A percentile compares a stretch with the other conserved stretches of the same genome.
Conservation (phyloP, 1,140 invertebrate species). For the Heterodera schachtii region DNA sequence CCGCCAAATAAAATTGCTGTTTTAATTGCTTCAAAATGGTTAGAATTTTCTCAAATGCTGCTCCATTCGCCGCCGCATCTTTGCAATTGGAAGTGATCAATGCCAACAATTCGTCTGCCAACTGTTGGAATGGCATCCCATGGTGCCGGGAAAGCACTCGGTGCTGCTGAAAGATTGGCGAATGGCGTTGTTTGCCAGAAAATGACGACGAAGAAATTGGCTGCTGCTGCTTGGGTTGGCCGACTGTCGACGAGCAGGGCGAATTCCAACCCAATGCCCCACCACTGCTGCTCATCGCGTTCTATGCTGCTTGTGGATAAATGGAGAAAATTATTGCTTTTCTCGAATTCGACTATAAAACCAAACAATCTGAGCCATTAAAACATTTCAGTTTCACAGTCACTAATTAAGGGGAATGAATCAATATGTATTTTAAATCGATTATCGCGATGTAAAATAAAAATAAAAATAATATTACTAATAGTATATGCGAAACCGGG, state of each 20-base stretch:
- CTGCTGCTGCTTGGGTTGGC: background rate
- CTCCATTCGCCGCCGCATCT: background rate
- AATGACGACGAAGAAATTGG: background rate
- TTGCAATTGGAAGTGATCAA: slow-evolving; percentile 4
- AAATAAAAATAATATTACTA: too few relatives aligned
- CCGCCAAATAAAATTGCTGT: background rate
- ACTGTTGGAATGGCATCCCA: background rate
- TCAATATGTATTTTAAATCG: too few relatives aligned
- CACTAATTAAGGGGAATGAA: too few relatives aligned
- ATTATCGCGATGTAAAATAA: too few relatives aligned
- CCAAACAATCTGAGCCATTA: too few relatives aligned
- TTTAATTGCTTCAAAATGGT: background rate
- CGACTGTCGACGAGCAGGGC: background rate
- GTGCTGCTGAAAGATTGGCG: background rate
- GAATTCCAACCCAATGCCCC: background rate
- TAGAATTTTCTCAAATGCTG: background rate
- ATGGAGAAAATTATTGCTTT: too few relatives aligned
- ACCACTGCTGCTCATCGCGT: background rate
- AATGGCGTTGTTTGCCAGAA: background rate
- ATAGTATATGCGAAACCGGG: too few relatives aligned
- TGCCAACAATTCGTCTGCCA: background rate
- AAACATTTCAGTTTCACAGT: too few relatives aligned
- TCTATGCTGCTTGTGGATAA: too few relatives aligned
- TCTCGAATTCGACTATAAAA: too few relatives aligned
- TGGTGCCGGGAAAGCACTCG: background rate